A percentile compares a stretch with the other conserved stretches of the same genome.
These are phyloP conservation scores for Acanthacorydalis orientalis DNA, from an alignment of 2,888 invertebrate genomes.

Conservation along the genomic window DNA sequence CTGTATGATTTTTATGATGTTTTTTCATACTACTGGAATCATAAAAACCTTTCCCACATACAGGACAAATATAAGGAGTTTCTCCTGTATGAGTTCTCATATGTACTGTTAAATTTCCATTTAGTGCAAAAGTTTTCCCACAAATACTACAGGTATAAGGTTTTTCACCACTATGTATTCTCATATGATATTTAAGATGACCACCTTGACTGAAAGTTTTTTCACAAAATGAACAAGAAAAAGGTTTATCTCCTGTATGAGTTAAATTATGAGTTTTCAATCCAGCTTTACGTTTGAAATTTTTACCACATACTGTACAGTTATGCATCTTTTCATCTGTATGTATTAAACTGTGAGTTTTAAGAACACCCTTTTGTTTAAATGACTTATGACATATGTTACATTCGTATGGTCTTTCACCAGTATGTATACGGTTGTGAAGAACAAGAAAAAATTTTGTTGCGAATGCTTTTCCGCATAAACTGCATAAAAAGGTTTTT, in stretches of 20 bases:
- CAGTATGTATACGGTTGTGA: conserved; percentile 14
- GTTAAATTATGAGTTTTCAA: conserved; percentile 18
- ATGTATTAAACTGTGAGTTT: conserved; percentile 15
- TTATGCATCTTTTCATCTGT: conserved; percentile 17
- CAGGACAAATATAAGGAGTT: conserved; percentile 11
- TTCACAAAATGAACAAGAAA: conserved; percentile 10
- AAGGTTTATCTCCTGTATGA: conserved; percentile 19
- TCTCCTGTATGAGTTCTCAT: conserved; percentile 12
- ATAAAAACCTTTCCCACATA: conserved; percentile 12
- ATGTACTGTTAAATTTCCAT: conserved; percentile 12
- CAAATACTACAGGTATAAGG: conserved; percentile 10
- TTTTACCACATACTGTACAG: conserved; percentile 17
- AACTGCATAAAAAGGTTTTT: conserved; percentile 9
- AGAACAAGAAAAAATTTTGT: conserved; percentile 6
- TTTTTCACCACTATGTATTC: conserved; percentile 10
- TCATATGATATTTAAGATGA: conserved; percentile 10
- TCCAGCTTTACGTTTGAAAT: conserved; percentile 17
- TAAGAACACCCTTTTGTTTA: conserved; percentile 16
- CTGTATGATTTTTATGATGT: conserved; percentile 10
- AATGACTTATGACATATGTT: conserved; percentile 18
- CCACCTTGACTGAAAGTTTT: conserved; percentile 8
- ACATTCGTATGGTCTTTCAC: conserved; percentile 15
- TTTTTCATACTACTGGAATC: conserved; percentile 13
- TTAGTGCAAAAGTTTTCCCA: conserved; percentile 10
- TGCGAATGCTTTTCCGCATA: conserved; percentile 10